Conservation (phyloP, 2,888 invertebrate genomes). For the Sarcophaga subvicina region DNA sequence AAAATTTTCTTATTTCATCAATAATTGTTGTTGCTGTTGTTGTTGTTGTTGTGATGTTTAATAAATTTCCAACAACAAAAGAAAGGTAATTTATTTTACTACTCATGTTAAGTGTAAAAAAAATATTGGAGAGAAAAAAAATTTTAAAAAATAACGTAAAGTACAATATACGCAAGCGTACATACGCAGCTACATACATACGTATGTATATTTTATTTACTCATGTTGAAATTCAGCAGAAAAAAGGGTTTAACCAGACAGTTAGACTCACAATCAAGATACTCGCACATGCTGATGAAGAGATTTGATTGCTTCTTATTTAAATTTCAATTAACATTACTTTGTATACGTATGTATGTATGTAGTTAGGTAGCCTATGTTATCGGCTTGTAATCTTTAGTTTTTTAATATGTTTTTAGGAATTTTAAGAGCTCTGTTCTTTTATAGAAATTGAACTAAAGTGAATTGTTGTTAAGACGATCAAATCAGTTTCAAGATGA, state of each 20-base stretch:
- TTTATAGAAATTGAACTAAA: too few relatives aligned
- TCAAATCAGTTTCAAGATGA: too few relatives aligned
- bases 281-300: not conserved
- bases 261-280: not conserved
- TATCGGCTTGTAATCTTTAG: not conserved
- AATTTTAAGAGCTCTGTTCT: too few relatives aligned
- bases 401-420: not conserved
- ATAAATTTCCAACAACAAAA: constrained; percentile 18
- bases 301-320: constrained; percentile 7
- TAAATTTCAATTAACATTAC: constrained; percentile 12
- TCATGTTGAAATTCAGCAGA: not conserved
- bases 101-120: not conserved
- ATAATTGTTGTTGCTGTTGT: constrained; percentile 16
- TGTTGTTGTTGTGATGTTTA: constrained; percentile 29
- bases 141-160: not conserved
- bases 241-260: constrained; percentile 40
- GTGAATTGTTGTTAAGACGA: too few relatives aligned
- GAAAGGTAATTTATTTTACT: constrained; percentile 12
- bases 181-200: not conserved
- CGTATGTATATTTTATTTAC: constrained; percentile 11
- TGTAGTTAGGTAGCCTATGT: constrained; percentile 7
- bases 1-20: constrained; percentile 29
- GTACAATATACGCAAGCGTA: not conserved
- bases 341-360: not conserved
- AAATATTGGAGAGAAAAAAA: not conserved